Percentiles rank a stretch among this genome's conserved stretches.
Evolutionary conservation across 1,140 invertebrate genomes (phyloP).

Genomic region (Rhyzopertha dominica): DNA sequence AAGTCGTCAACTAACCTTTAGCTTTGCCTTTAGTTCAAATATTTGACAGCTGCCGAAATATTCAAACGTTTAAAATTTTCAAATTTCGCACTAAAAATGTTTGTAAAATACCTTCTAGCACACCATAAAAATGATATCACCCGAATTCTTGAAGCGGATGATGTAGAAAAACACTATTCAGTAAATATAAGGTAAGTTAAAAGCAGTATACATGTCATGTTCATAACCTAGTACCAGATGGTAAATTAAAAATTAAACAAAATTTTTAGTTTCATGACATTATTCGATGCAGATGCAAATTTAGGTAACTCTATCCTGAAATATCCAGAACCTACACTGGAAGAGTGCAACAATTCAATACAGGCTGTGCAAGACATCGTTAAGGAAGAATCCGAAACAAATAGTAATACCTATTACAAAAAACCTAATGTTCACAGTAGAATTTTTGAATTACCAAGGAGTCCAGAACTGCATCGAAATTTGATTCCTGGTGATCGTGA

Average conservation of each 20-base stretch:
- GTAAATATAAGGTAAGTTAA: constrained; percentile 49
- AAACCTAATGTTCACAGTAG: constrained; percentile 66
- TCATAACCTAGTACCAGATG: constrained; percentile 12
- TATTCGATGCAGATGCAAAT: constrained; percentile 56
- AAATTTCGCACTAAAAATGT: too few species aligned
- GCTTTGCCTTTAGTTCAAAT: too few species aligned
- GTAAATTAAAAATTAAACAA: constrained; percentile 18
- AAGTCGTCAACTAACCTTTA: too few species aligned
- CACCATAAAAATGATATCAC: constrained; percentile 42
- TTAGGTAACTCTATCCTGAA: constrained; percentile 55
- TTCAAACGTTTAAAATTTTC: too few species aligned
- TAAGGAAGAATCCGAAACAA: constrained; percentile 41
- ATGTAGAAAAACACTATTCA: constrained; percentile 44
- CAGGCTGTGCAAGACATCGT: constrained; percentile 56
- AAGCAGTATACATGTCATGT: constrained; percentile 10
- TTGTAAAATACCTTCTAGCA: constrained; percentile 28
- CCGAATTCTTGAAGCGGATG: constrained; percentile 44
- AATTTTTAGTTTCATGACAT: constrained; percentile 56
- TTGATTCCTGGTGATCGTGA: constrained; percentile 63
- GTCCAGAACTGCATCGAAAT: constrained; percentile 54
- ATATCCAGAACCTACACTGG: constrained; percentile 52
- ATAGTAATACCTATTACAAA: constrained; percentile 44
- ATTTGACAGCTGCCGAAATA: too few species aligned
- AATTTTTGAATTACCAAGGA: constrained; percentile 54
- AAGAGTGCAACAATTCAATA: constrained; percentile 58